phyloP scores from a whole-genome alignment of 2,113 vertebrate genomes.

The Silurus glanis region DNA sequence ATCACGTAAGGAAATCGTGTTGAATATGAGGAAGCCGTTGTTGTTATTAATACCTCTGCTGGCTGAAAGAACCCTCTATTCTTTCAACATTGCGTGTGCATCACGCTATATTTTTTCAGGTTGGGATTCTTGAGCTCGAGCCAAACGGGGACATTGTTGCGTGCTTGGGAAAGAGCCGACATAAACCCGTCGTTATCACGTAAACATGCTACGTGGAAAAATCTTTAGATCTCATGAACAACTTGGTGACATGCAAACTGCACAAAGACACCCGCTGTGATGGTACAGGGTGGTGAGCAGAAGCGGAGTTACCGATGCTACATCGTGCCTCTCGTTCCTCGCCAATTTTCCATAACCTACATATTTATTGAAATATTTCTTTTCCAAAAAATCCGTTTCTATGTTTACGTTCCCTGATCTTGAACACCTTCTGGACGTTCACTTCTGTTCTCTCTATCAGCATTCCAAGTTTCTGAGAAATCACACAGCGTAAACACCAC shows the following conservation, averaged over 20 bases:
- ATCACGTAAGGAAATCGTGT: conserved; percentile 38
- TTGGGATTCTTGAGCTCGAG: conserved; percentile 21
- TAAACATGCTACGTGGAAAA: background rate
- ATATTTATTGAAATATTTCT: background rate
- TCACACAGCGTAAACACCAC: background rate
- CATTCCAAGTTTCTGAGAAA: background rate
- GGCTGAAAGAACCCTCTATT: conserved; percentile 38
- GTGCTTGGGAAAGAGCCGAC: conserved; percentile 38
- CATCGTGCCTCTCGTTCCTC: background rate
- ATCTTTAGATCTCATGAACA: too few species aligned
- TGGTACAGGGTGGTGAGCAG: background rate
- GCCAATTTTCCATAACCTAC: background rate
- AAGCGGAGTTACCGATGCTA: background rate
- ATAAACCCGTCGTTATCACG: background rate
- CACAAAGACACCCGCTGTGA: background rate
- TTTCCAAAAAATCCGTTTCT: too few species aligned
- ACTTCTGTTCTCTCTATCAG: too few species aligned
- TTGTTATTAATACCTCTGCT: conserved; percentile 46
- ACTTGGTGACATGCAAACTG: background rate
- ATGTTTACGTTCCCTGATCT: too few species aligned
- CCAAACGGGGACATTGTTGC: conserved; percentile 47
- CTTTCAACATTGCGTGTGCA: conserved; percentile 39
- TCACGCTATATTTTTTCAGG: conserved; percentile 28
- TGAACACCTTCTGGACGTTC: too few species aligned
- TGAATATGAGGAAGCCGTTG: conserved; percentile 43